phyloP scores from a whole-genome alignment of 2,888 invertebrate species.

The Venustoraphidia nigricollis region DNA sequence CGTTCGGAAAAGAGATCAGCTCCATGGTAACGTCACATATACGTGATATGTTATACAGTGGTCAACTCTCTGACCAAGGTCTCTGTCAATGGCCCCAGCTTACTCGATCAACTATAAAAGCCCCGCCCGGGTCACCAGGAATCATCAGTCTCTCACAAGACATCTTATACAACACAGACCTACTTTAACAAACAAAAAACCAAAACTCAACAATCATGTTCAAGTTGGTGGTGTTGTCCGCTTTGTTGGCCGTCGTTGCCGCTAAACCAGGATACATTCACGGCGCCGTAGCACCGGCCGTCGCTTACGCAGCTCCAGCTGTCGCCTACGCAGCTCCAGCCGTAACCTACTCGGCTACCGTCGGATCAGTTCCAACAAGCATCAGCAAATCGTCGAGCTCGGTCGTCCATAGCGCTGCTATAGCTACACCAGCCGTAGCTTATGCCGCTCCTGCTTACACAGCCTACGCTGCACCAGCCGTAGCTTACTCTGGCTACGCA shows the following conservation, averaged over 20 bases:
- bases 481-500: background rate
- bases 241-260: constrained; percentile 6
- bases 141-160: too few species aligned
- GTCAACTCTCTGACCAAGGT: too few species aligned
- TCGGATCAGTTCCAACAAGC: constrained; percentile 5
- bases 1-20: too few species aligned
- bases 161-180: constrained; percentile 30
- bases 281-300: constrained; percentile 20
- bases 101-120: too few species aligned
- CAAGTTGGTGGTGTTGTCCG: constrained; percentile 8
- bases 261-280: constrained; percentile 21
- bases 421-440: background rate
- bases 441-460: background rate
- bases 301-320: constrained; percentile 31
- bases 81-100: too few species aligned
- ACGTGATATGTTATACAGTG: too few species aligned
- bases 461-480: constrained; percentile 6
- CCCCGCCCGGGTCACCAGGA: too few species aligned
- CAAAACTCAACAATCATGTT: constrained; percentile 6
- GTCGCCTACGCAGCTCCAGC: constrained; percentile 8
- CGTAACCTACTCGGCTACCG: constrained; percentile 8
- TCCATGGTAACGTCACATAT: too few species aligned
- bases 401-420: background rate
- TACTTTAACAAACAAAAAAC: constrained; percentile 14
- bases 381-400: background rate